A percentile compares a stretch with the other conserved stretches of the same genome.
Conservation (phyloP, 2,113 vertebrate genomes). For the Hydrochoerus hydrochaeris region DNA sequence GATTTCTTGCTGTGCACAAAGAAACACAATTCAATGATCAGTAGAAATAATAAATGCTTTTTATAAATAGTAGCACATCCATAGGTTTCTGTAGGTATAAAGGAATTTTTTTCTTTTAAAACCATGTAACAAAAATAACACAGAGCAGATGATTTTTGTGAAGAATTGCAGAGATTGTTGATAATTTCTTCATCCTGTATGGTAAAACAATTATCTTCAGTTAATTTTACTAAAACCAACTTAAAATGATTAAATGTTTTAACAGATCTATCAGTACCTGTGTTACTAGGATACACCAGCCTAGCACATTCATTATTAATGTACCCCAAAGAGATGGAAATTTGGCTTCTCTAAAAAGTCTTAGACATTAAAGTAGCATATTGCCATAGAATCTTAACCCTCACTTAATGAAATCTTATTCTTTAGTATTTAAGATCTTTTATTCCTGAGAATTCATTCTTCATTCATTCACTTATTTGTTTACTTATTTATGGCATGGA, state of each 20-base stretch:
- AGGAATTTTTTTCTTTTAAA: neutral
- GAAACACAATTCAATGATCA: neutral
- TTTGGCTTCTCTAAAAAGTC: neutral
- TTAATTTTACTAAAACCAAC: constrained; percentile 27
- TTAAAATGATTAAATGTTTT: constrained; percentile 14
- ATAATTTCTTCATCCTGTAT: neutral
- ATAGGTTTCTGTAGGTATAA: neutral
- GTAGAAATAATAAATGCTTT: neutral
- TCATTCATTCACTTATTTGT: neutral
- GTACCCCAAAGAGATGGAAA: neutral
- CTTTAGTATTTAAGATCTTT: neutral
- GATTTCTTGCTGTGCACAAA: neutral
- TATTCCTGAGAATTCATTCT: neutral
- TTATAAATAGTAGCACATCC: neutral
- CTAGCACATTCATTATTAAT: neutral
- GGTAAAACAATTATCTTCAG: constrained; percentile 3
- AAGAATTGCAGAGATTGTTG: neutral
- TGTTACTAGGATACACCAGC: neutral
- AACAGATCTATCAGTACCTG: neutral
- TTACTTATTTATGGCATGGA: neutral
- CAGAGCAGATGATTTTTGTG: neutral
- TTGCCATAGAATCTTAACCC: neutral
- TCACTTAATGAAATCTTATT: neutral
- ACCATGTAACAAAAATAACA: neutral
- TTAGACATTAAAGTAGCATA: neutral